These are phyloP conservation scores for Chionodraco myersi DNA, from an alignment of 2,113 vertebrate genomes.

Conservation along the genomic window DNA sequence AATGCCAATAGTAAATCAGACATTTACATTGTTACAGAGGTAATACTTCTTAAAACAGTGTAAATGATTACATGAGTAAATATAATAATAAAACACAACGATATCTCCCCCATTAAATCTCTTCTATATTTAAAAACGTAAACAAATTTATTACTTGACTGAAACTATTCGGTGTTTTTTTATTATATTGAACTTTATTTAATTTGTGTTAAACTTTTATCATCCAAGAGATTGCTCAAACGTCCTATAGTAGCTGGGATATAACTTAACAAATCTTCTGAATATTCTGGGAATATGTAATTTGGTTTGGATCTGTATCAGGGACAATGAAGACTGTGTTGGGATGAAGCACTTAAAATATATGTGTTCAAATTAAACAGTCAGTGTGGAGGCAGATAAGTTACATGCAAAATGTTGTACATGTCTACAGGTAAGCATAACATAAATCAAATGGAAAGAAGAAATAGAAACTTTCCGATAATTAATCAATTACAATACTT, in stretches of 20 bases:
- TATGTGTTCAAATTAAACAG: not conserved
- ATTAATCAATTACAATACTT: not conserved
- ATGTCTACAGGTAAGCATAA: not conserved
- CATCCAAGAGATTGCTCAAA: not conserved
- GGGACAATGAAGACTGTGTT: not conserved
- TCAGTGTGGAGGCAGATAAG: not conserved
- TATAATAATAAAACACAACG: not conserved
- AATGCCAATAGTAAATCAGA: too few relatives aligned
- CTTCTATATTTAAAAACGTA: not conserved
- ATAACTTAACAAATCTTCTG: not conserved
- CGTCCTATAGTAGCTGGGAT: not conserved
- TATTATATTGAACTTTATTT: not conserved
- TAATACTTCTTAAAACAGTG: too few relatives aligned
- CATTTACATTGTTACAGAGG: too few relatives aligned
- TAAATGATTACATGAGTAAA: not conserved
- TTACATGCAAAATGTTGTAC: not conserved
- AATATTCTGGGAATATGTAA: not conserved
- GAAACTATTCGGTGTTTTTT: not conserved
- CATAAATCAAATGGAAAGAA: not conserved
- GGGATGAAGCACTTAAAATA: not conserved
- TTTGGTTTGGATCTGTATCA: not conserved
- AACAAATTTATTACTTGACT: not conserved
- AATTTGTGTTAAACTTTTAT: not conserved
- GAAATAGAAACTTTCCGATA: not conserved
- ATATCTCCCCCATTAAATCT: not conserved